Base-by-base conservation (phyloP, 2,888 invertebrate species). In the Meiosimyza decipiens region DNA sequence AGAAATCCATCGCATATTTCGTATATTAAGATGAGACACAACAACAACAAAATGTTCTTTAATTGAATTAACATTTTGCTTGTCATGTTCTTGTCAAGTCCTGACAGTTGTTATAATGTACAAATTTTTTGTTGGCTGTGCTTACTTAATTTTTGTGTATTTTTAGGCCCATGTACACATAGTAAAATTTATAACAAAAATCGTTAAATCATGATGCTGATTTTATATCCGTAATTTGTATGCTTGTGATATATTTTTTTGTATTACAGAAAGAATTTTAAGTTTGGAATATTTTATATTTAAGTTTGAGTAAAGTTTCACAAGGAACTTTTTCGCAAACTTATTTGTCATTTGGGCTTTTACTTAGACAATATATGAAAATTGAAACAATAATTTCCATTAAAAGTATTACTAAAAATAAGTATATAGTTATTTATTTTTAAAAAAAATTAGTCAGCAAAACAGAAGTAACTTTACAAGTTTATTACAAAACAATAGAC, bases 221-320 rank as follows among this genome's bases (percentile, higher is more conserved):
- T 50, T 68, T 59, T 49, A 18, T 33, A 54, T 51, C 28, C 59
- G 55, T n/a, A 12, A 18, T 59, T 51, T 50, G 54, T 18, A 51
- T 28, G 33, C 54, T 52, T 68, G 50, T 3, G 22, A 28, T 69
- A 51, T 51, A 65, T 62, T 63, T 64, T 64, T 50, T 22, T 1
- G 49, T 16, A 28, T 52, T 52, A 7, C 22, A 28, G 3, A 6
- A 65, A n/a, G 51, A 67, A 67, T 49, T 67, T 67, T 47, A 55
- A 55, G 40, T 55, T 60, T n/a, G n/a, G n/a, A n/a, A n/a, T n/a
- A n/a, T n/a, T 18, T 57, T 57, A 1, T 28, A 28, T 28, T 55
- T 16, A 4, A 28, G 6, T 55, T 16, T 22, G 22, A 28, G 28
- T 28, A 12, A 7, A 55, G n/a, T 55, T 4, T 55, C 22, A 55